Base-by-base conservation (phyloP, 2,888 invertebrate genomes). In the Brenthis hecate region DNA sequence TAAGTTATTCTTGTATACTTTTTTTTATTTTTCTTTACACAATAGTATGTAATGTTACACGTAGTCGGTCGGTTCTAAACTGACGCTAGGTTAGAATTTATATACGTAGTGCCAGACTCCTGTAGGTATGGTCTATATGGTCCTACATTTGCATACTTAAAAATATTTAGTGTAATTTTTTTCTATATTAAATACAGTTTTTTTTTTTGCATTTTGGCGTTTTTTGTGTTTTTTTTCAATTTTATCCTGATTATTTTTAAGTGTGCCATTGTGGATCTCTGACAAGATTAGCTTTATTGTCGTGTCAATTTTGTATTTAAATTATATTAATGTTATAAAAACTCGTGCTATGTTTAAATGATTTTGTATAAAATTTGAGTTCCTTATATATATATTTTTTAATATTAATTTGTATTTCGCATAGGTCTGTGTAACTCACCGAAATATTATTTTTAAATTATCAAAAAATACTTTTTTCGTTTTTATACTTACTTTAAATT, bases 61-160 rank as follows among this genome's bases (percentile, higher is more conserved):
- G 65, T 73, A 73, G 69, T 65, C 67, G 68, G 72, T 77, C 75
- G 72, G 76, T 78, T 68, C 65, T 71, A 61, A 77, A 78, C 78
- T 66, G 75, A 70, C 64, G 47, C n/a, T 76, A 77, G 74, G 70
- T 66, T 75, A 75, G 74, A 68, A 73, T 75, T 74, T 72, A 67
- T 69, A 73, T 70, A 62, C 50, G 72, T 77, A 78, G 78, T 75
- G 73, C 75, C 77, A 78, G 76, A 76, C 54, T 64, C 47, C 19
- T 4, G 48, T 60, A 60, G 58, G 4, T n/a, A n/a, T n/a, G n/a
- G n/a, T n/a, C n/a, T n/a, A 23, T 48, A 48, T 58, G 23, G 28
- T n/a, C n/a, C 4, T 11, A 23, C 58, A 48, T n/a, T 58, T 50
- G 58, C 48, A 48, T 48, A 28, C 28, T 58, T 28, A 48, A 58